Percentiles rank a stretch among this genome's conserved stretches.
phyloP scores from a whole-genome alignment of 92 coral and sea anemone species.

The Siderastrea siderea region DNA sequence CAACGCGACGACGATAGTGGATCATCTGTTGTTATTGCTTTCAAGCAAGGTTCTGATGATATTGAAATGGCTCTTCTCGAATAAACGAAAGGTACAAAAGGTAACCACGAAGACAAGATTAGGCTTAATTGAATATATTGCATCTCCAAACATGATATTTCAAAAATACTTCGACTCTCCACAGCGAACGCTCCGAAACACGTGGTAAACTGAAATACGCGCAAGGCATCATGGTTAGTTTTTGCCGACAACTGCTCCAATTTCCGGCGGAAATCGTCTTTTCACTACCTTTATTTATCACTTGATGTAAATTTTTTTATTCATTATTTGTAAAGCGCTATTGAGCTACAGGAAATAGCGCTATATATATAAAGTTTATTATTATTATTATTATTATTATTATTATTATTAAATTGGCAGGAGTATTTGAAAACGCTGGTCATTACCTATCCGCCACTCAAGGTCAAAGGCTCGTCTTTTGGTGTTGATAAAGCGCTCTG shows the following conservation, averaged over 20 bases:
- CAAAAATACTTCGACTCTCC: background rate
- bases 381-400: too few relatives aligned
- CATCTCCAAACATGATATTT: background rate
- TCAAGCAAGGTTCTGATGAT: background rate
- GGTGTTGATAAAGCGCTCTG: too few relatives aligned
- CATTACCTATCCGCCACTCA: too few relatives aligned
- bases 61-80: background rate
- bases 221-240: conserved; percentile 20
- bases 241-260: conserved; percentile 11
- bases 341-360: too few relatives aligned
- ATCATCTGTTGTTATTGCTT: background rate
- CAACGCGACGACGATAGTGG: background rate
- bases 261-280: conserved; percentile 8
- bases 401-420: too few relatives aligned
- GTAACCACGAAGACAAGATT: background rate
- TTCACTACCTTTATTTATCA: too few relatives aligned
- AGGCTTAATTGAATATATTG: background rate
- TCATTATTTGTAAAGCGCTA: too few relatives aligned
- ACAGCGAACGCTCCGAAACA: background rate
- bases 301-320: too few relatives aligned
- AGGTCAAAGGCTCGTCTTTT: too few relatives aligned
- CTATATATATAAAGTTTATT: too few relatives aligned
- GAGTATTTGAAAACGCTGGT: too few relatives aligned
- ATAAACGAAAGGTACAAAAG: background rate
- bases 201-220: background rate